Conservation (phyloP, 2,888 invertebrate species). For the Tipula helvola region DNA sequence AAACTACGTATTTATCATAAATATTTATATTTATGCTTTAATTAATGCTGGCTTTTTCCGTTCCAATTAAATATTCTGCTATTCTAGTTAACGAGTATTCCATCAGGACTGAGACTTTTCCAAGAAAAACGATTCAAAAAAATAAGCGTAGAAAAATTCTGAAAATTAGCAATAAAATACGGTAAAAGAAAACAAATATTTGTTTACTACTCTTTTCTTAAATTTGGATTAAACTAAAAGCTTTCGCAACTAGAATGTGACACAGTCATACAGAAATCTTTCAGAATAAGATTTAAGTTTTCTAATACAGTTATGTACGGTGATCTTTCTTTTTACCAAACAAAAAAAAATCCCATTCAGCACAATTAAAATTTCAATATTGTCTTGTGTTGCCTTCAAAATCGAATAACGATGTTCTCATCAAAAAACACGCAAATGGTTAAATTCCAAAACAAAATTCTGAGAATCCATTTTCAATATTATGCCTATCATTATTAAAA, state of each 20-base stretch:
- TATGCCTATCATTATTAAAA: background rate
- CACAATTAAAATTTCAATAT: background rate
- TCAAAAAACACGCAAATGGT: background rate
- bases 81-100: background rate
- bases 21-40: background rate
- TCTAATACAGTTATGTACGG: too few species aligned
- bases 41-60: background rate
- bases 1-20: background rate
- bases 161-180: background rate
- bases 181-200: too few species aligned
- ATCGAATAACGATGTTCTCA: background rate
- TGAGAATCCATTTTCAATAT: background rate
- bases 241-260: too few species aligned
- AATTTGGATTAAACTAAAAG: too few species aligned
- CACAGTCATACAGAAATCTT: too few species aligned
- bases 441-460: background rate
- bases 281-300: too few species aligned
- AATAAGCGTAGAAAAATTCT: background rate
- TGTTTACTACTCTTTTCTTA: too few species aligned
- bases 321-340: too few species aligned
- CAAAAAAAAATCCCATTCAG: too few species aligned
- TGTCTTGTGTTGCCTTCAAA: background rate
- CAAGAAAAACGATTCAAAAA: background rate
- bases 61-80: background rate
- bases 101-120: background rate